Base-by-base conservation (phyloP, 2,113 vertebrate genomes). In the Felis chaus region DNA sequence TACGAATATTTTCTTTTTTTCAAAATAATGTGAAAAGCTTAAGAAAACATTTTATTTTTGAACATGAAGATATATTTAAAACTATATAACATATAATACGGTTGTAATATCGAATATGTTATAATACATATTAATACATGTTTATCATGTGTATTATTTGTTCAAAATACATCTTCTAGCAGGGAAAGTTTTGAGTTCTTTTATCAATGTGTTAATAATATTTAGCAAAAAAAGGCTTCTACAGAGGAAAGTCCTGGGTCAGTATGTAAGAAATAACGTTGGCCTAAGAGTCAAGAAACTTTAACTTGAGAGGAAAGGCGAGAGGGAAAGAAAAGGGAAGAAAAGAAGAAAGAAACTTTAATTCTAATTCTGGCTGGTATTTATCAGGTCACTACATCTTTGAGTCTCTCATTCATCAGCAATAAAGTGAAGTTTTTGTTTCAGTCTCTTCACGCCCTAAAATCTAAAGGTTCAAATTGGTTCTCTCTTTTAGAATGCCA, bases 401-500 rank as follows among this genome's bases (percentile, higher is more conserved):
- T 41, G 48, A 83, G 83, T 39, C n/a, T n/a, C 81, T 83, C 76
- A 16, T 45, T 63, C 18, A 12, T 53, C 18, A 78, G 14, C 31
- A 65, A 15, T 68, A 71, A 92, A 90, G 79, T 69, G 36, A 81
- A 29, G 23, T 73, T 95, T 86, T 68, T 68, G 57, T 86, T 41
- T 65, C 31, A 85, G 14, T 23, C 12, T 63, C 33, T 93, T 90
- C 83, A 11, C 73, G 10, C 16, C 48, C 23, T 78, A 18, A 85
- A 93, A 82, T 93, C 61, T 71, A 88, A 71, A 76, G 45, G 85
- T 80, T 91, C 73, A 97, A 66, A 31, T 81, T 73, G 73, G 33
- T 87, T 86, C 11, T 86, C 2, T 93, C 29, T 93, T 41, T 66
- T 41, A 6, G 61, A 86, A 84, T 36, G 18, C 71, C 7, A 80